A percentile compares a stretch with the other conserved stretches of the same genome.
phyloP scores from a whole-genome alignment of 2,113 vertebrate species.

The Oncorhynchus keta region DNA sequence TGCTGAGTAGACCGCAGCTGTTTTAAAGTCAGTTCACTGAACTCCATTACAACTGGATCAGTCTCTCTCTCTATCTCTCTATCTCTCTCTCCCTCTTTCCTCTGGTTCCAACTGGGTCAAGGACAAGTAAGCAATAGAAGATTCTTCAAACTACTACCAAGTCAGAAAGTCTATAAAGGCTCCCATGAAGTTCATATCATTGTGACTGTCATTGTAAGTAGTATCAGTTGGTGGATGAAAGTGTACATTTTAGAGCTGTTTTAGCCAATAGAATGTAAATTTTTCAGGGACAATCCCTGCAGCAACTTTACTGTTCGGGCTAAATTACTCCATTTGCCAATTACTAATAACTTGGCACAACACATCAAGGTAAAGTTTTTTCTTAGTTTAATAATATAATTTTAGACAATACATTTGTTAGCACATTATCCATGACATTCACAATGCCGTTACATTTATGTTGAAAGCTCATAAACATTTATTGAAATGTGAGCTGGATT shows the following conservation, averaged over 20 bases:
- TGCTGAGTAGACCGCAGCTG: conserved; percentile 10
- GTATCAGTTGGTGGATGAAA: not conserved
- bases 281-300: not conserved
- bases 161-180: not conserved
- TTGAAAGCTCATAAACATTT: conserved; percentile 63
- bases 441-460: conserved; percentile 56
- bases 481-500: conserved; percentile 55
- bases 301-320: not conserved
- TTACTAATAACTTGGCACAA: not conserved
- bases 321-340: not conserved
- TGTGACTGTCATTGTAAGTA: not conserved
- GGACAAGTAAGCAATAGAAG: too few relatives aligned
- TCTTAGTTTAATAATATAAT: conserved; percentile 49
- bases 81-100: not conserved
- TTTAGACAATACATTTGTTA: conserved; percentile 62
- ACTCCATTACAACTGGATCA: conserved; percentile 53
- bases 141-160: too few relatives aligned
- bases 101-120: not conserved
- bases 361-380: conserved; percentile 44
- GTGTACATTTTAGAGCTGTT: not conserved
- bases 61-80: not conserved
- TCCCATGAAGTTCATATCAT: not conserved
- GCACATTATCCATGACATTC: conserved; percentile 73
- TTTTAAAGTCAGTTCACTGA: conserved; percentile 44
- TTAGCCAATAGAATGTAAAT: not conserved